Percentiles rank a stretch among this genome's conserved stretches.
These are phyloP conservation scores for Ganaspis brasiliensis DNA, from an alignment of 2,888 invertebrate genomes.

Conservation along the genomic window DNA sequence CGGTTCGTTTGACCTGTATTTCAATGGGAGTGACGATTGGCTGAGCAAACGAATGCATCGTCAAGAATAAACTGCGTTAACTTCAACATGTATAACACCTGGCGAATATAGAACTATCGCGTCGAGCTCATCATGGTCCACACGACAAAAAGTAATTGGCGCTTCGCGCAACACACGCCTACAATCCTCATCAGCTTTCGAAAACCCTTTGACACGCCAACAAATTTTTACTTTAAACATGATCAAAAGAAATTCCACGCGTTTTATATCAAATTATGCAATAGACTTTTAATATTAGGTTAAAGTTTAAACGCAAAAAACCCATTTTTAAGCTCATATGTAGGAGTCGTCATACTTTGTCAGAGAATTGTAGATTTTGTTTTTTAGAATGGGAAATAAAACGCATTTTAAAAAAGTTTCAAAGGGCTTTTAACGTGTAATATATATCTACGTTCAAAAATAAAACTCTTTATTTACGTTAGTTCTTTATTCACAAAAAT, in stretches of 20 bases:
- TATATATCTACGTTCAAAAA: too few species aligned
- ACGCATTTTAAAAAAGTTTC: too few species aligned
- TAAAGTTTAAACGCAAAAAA: conserved; percentile 2
- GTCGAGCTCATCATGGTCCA: conserved; percentile 5
- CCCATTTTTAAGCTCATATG: too few species aligned
- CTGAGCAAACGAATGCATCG: conserved; percentile 41
- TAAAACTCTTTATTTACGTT: too few species aligned
- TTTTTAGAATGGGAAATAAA: too few species aligned
- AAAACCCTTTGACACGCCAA: conserved; percentile 25
- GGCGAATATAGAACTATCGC: conserved; percentile 11
- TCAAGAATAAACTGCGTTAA: conserved; percentile 42
- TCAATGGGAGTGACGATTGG: conserved; percentile 35
- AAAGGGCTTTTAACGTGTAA: too few species aligned
- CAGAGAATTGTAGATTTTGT: too few species aligned
- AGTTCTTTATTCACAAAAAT: too few species aligned
- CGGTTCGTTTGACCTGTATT: conserved; percentile 40
- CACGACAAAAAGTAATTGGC: conserved; percentile 37
- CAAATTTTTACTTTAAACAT: conserved; percentile 10
- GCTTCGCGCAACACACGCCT: not conserved
- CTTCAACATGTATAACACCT: conserved; percentile 29
- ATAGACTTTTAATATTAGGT: conserved; percentile 11
- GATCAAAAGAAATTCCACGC: conserved; percentile 32
- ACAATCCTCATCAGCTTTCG: conserved; percentile 16
- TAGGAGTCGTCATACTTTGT: too few species aligned
- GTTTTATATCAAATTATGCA: conserved; percentile 18